phyloP scores from a whole-genome alignment of 2,113 vertebrate species.

The Pelvicachromis taeniatus region DNA sequence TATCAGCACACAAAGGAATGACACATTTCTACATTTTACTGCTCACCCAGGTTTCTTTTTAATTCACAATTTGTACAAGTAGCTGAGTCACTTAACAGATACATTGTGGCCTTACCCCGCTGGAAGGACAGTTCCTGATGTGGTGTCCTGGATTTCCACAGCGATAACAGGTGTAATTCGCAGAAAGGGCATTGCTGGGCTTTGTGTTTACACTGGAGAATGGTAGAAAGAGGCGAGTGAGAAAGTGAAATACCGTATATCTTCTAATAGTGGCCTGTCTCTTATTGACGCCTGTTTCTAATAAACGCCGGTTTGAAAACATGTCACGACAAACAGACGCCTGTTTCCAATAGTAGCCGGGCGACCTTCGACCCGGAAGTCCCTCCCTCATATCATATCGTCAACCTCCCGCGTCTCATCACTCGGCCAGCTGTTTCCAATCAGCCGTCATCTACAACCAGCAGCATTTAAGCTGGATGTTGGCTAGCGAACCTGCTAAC shows the following conservation, averaged over 20 bases:
- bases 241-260: neutral
- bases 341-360: too few relatives aligned
- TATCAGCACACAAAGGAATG: neutral
- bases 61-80: neutral
- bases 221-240: neutral
- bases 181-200: constrained; percentile 78
- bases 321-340: too few relatives aligned
- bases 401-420: too few relatives aligned
- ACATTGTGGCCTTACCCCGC: constrained; percentile 76
- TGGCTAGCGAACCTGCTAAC: too few relatives aligned
- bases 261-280: too few relatives aligned
- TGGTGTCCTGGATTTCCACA: constrained; percentile 94
- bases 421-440: too few relatives aligned
- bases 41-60: neutral
- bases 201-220: constrained; percentile 86
- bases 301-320: too few relatives aligned
- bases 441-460: too few relatives aligned
- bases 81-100: neutral
- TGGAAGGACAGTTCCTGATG: constrained; percentile 92
- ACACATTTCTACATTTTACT: neutral
- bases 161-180: constrained; percentile 91
- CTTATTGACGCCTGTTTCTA: too few relatives aligned
- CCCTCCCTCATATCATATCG: too few relatives aligned
- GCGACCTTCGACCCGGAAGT: too few relatives aligned
- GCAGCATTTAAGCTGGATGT: too few relatives aligned